Evolutionary conservation across 1,140 invertebrate species (phyloP), one percentile per base, ranked within the genome.

Genomic region (Sitobion miscanthi): DNA sequence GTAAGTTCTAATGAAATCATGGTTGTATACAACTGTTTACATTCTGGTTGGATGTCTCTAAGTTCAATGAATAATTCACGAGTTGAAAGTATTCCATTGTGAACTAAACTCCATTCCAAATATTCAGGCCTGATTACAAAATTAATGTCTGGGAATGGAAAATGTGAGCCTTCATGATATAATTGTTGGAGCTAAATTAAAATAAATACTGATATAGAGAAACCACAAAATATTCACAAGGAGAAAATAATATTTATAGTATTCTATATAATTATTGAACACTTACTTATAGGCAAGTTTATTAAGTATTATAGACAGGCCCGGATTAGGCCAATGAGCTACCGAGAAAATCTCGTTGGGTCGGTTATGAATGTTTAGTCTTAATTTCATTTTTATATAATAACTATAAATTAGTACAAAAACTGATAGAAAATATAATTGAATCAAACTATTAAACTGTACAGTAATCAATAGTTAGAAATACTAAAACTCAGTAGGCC

Each of bases 21-120:
- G 0, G 23, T 11, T 35, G 69, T 82, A 5, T 82, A 82, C 45
- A 91, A n/a, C 21, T 49, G 42, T 77, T 47, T 69, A 20, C 90
- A 91, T 6, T 49, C 47, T 47, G 62, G 90, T 35, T 91, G 45
- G 49, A 91, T 69, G 25, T 49, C 14, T 69, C 42, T 49, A 21
- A 91, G 35, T 47, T 91, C 90, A 9, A 47, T n/a, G 5, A 91
- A 91, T 23, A 91, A 23, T 47, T 91, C 90, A 6, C 45, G 57
- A n/a, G 62, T n/a, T n/a, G 57, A 25, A 47, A 91, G 57, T 35
- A 91, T n/a, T 25, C 90, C 62, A 69, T 91, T 91, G 11, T 91
- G 90, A 77, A 91, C 45, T 91, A 82, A 3, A 49, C 42, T 77
- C 62, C 90, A 91, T 35, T 91, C 62, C 23, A 91, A 49, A 42